These are phyloP conservation scores for Ptychoptera albimana DNA, from an alignment of 2,888 invertebrate genomes.

Conservation along the genomic window DNA sequence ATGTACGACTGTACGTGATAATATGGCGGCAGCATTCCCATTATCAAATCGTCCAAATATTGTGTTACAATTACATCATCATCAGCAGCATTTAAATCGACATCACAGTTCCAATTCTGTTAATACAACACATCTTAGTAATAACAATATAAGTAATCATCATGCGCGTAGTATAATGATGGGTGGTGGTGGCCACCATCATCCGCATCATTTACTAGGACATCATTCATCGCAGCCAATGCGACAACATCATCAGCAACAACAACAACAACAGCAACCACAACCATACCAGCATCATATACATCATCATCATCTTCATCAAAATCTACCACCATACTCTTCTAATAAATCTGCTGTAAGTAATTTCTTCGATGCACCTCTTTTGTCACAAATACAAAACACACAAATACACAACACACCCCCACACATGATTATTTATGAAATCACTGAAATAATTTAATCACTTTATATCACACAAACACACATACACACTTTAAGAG, in stretches of 20 bases:
- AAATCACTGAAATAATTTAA: too few species aligned
- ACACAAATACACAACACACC: too few species aligned
- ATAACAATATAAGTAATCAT: too few species aligned
- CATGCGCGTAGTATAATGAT: too few species aligned
- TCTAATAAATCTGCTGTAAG: conserved; percentile 23
- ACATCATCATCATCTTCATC: conserved; percentile 8
- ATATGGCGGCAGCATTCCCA: conserved; percentile 25
- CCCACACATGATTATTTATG: too few species aligned
- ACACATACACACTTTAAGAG: too few species aligned
- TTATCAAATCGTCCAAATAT: conserved; percentile 30
- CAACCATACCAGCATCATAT: background rate
- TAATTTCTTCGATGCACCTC: conserved; percentile 12
- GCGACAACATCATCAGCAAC: conserved; percentile 3
- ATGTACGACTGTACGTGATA: conserved; percentile 28
- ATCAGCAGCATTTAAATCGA: conserved; percentile 21
- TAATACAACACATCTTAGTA: background rate
- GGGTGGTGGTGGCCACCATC: conserved; percentile 18
- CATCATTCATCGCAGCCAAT: conserved; percentile 10
- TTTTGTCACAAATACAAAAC: too few species aligned
- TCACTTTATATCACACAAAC: too few species aligned
- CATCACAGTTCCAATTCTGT: conserved; percentile 8
- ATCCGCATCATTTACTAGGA: conserved; percentile 21
- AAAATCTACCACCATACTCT: conserved; percentile 13
- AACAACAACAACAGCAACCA: background rate
- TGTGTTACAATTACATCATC: conserved; percentile 29